These are phyloP conservation scores for Eclectus roratus DNA, from an alignment of 2,113 vertebrate genomes.

Conservation along the genomic window DNA sequence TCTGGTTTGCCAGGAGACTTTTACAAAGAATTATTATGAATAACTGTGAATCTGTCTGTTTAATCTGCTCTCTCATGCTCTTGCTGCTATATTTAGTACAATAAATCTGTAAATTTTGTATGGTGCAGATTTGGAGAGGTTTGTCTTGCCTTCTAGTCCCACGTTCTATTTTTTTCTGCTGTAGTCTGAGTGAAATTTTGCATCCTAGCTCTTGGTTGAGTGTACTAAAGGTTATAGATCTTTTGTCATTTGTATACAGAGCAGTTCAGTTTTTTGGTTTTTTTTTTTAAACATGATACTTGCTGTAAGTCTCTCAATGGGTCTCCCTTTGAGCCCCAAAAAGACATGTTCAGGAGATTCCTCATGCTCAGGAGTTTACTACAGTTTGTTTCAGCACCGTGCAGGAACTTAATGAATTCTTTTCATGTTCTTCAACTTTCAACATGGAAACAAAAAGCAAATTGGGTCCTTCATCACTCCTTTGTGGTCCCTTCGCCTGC, in stretches of 20 bases:
- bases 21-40: neutral
- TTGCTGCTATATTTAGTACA: neutral
- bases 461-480: slow-evolving; percentile 39
- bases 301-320: neutral
- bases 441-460: neutral
- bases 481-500: slow-evolving; percentile 43
- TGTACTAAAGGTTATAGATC: neutral
- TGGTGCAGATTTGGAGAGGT: neutral
- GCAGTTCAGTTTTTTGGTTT: neutral
- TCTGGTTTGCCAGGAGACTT: neutral
- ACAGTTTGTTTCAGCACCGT: neutral
- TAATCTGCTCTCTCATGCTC: neutral
- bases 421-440: slow-evolving; percentile 22
- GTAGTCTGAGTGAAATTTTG: neutral
- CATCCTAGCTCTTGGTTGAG: neutral
- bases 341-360: neutral
- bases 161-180: neutral
- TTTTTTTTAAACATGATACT: neutral
- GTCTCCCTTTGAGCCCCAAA: neutral
- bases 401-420: slow-evolving; percentile 20
- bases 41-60: neutral
- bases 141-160: neutral
- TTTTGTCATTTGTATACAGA: neutral
- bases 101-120: neutral
- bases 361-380: neutral